Evolutionary conservation across 1,140 invertebrate genomes (phyloP).

Genomic region (Amyelois transitella): DNA sequence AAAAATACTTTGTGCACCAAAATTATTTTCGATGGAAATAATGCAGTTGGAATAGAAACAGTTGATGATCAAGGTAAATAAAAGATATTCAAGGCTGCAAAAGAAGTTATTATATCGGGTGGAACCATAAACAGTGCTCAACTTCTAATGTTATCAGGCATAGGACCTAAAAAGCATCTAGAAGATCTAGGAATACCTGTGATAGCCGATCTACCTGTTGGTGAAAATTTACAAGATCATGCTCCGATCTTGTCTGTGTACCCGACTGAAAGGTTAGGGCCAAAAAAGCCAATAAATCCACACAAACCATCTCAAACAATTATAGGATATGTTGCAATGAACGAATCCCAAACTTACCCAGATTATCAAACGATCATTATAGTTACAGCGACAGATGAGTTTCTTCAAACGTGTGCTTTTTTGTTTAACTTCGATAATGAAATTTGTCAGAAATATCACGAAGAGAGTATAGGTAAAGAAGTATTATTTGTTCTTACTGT

Average conservation of each 20-base stretch:
- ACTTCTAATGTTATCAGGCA: conserved; percentile 80
- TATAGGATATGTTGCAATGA: conserved; percentile 82
- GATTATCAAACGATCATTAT: conserved; percentile 20
- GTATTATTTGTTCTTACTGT: conserved; percentile 7
- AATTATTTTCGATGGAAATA: conserved; percentile 79
- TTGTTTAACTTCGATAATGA: conserved; percentile 9
- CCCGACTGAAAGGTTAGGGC: conserved; percentile 60
- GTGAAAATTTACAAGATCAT: conserved; percentile 82
- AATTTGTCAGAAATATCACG: conserved; percentile 19
- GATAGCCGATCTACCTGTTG: conserved; percentile 79
- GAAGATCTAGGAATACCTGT: conserved; percentile 76
- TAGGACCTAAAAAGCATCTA: conserved; percentile 78
- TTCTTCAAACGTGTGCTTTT: conserved; percentile 8
- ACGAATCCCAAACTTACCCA: conserved; percentile 17
- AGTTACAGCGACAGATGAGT: neutral
- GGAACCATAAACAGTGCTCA: conserved; percentile 78
- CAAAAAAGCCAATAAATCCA: conserved; percentile 64
- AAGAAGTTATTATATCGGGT: conserved; percentile 79
- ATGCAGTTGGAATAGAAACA: conserved; percentile 61
- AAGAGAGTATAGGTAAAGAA: conserved; percentile 15
- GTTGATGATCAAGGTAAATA: conserved; percentile 59
- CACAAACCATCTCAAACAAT: conserved; percentile 83
- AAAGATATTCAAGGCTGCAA: conserved; percentile 64
- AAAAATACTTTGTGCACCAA: conserved; percentile 29
- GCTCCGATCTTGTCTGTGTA: conserved; percentile 79